These are phyloP conservation scores for Drosophila mojavensis DNA, from an alignment of 1,140 invertebrate species.

Conservation along the genomic window DNA sequence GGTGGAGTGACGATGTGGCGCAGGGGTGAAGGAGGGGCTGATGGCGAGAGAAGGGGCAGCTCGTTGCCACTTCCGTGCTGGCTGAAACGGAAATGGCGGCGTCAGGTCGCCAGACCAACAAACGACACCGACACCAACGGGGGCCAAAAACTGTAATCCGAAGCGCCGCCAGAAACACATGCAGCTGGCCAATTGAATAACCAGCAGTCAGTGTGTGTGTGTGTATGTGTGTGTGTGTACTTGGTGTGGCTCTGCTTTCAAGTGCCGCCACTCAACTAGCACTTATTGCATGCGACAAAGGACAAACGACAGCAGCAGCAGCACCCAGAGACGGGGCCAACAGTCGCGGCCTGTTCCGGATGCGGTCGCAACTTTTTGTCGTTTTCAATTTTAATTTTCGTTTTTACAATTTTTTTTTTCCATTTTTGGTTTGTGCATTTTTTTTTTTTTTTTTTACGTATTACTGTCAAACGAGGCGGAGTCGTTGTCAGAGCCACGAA, in stretches of 20 bases:
- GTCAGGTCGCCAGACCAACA: conserved; percentile 72
- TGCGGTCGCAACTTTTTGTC: conserved; percentile 78
- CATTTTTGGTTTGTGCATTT: conserved; percentile 10
- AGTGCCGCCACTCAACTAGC: conserved; percentile 80
- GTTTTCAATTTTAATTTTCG: conserved; percentile 75
- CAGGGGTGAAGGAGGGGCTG: not conserved
- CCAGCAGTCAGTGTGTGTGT: conserved; percentile 28
- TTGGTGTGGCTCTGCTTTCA: conserved; percentile 78
- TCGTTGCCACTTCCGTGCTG: conserved; percentile 72
- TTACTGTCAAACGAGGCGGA: conserved; percentile 8
- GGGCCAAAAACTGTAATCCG: conserved; percentile 75
- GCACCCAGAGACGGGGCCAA: conserved; percentile 24
- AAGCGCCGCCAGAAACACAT: conserved; percentile 73
- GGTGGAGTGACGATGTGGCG: not conserved
- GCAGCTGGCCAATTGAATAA: conserved; percentile 62
- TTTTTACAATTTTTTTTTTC: conserved; percentile 6
- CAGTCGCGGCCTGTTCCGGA: conserved; percentile 67
- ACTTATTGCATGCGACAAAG: conserved; percentile 79
- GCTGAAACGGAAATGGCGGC: conserved; percentile 71
- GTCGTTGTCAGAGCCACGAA: conserved; percentile 7
- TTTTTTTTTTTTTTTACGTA: conserved; percentile 6
- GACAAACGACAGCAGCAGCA: conserved; percentile 65
- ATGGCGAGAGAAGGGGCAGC: not conserved
- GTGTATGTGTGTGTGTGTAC: conserved; percentile 62
- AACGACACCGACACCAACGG: conserved; percentile 64